Base-by-base conservation (phyloP, 2,888 invertebrate species). In the Acleris literana region DNA sequence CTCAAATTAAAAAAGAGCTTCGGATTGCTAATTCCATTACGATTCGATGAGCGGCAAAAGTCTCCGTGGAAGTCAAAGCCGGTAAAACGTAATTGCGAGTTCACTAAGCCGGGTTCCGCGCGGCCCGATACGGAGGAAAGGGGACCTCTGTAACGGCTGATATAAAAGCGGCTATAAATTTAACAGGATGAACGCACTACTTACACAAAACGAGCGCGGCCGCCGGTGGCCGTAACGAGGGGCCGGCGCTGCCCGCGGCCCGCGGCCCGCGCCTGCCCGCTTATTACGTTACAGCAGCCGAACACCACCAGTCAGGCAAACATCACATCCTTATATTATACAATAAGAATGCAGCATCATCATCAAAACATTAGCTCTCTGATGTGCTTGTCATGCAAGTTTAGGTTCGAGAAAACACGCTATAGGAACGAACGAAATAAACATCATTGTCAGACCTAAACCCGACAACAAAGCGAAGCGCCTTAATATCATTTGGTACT, bases 131-230 rank as follows among this genome's bases (percentile, higher is more conserved):
- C 88, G 88, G 86, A 85, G 89, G 87, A 86, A 88, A 90, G 88
- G 90, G 91, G 88, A 86, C 87, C 86, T 86, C 88, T 83, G 88
- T 90, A 90, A 89, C 89, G 90, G 88, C 87, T 89, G 90, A 92
- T 92, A 92, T 92, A 92, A 91, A 91, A 91, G 91, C 90, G 87
- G 88, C 90, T 90, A 92, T 92, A 92, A 92, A 92, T 92, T 92
- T 89, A 88, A 89, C 90, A 90, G 92, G 91, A 92, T 92, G 90
- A 91, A 92, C 92, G 88, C 90, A 91, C 91, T 91, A 91, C 90
- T 91, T 92, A 90, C 88, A 89, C 82, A 85, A 87, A 85, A 85
- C 83, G 87, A 85, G 87, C 86, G 85, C 84, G 86, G 83, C 83
- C 83, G 85, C 84, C 82, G 83, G 83, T 84, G 85, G 78, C 84